These are phyloP conservation scores for Lamellibrachia satsuma DNA, from an alignment of 2,888 invertebrate genomes.

Conservation along the genomic window DNA sequence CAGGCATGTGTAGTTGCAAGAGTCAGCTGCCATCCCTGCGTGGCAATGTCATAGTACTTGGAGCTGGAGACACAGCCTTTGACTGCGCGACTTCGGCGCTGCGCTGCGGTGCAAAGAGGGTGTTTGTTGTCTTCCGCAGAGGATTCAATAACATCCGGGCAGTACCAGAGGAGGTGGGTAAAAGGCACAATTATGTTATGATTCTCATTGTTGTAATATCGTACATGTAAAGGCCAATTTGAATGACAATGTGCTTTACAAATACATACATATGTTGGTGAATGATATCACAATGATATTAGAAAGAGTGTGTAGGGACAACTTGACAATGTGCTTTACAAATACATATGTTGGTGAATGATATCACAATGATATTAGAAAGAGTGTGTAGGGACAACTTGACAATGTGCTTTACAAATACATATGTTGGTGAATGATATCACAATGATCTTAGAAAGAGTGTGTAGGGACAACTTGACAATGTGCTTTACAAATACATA, in stretches of 20 bases:
- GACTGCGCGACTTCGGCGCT: slow-evolving; percentile 98
- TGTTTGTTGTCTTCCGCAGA: slow-evolving; percentile 92
- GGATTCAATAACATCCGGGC: slow-evolving; percentile 94
- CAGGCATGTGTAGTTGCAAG: slow-evolving; percentile 84
- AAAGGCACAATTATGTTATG: background rate
- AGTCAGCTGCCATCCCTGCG: slow-evolving; percentile 76
- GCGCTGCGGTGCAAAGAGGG: slow-evolving; percentile 90
- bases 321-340: background rate
- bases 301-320: background rate
- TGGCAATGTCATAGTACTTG: slow-evolving; percentile 90
- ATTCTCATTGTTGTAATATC: background rate
- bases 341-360: background rate
- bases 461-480: too few species aligned
- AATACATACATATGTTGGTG: background rate
- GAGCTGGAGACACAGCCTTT: slow-evolving; percentile 98
- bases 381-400: too few species aligned
- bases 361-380: background rate
- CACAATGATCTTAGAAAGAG: background rate
- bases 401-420: background rate
- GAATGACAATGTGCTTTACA: background rate
- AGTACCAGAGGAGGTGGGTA: slow-evolving; percentile 91
- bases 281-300: background rate
- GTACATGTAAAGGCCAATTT: background rate
- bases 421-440: background rate
- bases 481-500: background rate